A percentile compares a stretch with the other conserved stretches of the same genome.
These are phyloP conservation scores for Scortum barcoo DNA, from an alignment of 2,113 vertebrate species.

Conservation along the genomic window DNA sequence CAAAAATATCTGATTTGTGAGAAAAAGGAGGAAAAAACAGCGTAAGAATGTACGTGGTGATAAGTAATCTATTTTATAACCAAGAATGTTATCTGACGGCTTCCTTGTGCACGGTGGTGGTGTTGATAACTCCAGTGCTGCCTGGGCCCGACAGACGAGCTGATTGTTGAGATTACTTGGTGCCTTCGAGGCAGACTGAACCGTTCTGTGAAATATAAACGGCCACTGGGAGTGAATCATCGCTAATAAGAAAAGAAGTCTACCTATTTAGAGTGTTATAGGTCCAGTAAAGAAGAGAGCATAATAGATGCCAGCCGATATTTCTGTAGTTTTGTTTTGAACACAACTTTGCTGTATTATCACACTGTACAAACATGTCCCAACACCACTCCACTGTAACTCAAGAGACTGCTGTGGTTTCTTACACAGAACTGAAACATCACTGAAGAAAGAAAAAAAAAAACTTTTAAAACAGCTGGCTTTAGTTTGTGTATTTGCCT, in stretches of 20 bases:
- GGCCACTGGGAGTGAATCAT: fast-evolving
- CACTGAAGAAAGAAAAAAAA: not conserved
- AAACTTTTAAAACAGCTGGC: not conserved
- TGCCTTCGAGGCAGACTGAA: not conserved
- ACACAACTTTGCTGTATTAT: not conserved
- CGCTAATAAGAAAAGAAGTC: not conserved
- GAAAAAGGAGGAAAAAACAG: not conserved
- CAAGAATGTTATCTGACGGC: not conserved
- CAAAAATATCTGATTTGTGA: not conserved
- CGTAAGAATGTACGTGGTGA: no score
- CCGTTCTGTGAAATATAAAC: not conserved
- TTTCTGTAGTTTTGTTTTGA: not conserved
- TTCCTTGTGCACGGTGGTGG: not conserved
- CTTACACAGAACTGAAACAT: not conserved
- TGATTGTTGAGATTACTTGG: not conserved
- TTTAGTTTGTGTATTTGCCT: not conserved
- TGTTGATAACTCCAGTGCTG: conserved; percentile 3
- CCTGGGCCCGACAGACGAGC: not conserved
- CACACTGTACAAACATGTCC: not conserved
- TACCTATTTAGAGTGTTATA: not conserved
- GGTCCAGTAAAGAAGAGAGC: not conserved
- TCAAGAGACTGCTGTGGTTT: not conserved
- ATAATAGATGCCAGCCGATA: not conserved
- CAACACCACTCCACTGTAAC: not conserved
- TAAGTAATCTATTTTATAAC: not conserved